Evolutionary conservation across 1,140 invertebrate genomes (phyloP), one percentile per base, ranked within the genome.

Genomic region (Solenopsis fugax): DNA sequence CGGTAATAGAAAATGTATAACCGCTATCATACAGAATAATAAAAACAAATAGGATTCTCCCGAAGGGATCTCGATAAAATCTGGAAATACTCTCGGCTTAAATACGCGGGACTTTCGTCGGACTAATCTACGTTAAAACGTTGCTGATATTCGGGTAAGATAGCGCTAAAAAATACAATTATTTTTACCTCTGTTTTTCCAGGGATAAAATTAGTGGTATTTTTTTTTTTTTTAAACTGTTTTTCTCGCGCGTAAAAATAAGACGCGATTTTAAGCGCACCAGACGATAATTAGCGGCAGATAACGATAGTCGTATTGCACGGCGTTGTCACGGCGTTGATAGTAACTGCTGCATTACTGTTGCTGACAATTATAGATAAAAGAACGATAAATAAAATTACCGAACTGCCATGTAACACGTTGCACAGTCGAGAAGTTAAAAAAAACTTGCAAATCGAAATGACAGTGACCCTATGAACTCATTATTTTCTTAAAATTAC

Each of bases 291-390:
- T 84, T 75, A 84, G 12, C 45, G 9, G n/a, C 62, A 65, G 69
- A 75, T 84, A 84, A 73, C 60, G 67, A 82, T 73, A 82, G 24
- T 29, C 37, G 18, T 58, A 72, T 48, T 72, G 65, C n/a, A 82
- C 29, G 29, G 29, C 29, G 29, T 29, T 29, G 80, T 41, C 18
- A 24, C 10, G 7, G 4, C 48, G 77, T n/a, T 69, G 77, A 80
- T 80, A 80, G 29, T 48, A 60, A 72, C 67, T 41, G 21, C 24
- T 48, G 41, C 52, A 45, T 84, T 62, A 67, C 13, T 7, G 80
- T 81, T 56, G n/a, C 69, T 24, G 80, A 73, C 69, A 73, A 60
- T 84, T 84, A 50, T 10, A 60, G 80, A 84, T 84, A 84, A 84
- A 62, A 29, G 60, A 29, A 37, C 5, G 41, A 75, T 75, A 75